Evolutionary conservation across 2,888 invertebrate genomes (phyloP), one percentile per base, ranked within the genome.

Genomic region (Balanococcus diminutus): DNA sequence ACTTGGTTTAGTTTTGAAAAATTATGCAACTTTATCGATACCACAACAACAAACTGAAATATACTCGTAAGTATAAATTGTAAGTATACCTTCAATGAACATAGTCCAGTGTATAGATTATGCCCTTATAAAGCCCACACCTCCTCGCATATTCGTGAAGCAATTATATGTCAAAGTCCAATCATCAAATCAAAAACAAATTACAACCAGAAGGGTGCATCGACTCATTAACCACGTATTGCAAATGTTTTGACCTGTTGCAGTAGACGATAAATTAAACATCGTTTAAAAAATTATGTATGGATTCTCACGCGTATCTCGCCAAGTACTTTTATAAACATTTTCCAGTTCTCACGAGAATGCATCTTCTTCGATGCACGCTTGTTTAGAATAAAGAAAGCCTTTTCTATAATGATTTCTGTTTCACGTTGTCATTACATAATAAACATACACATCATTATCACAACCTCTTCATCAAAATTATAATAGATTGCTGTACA

Each of bases 321-420:
- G 56, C 46, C 31, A 82, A 82, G 46, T 28, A 32, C 46, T 46
- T 51, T 42, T 22, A 9, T 46, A 56, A 22, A 82, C 46, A 82
- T 82, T 82, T 56, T 46, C 82, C 31, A 56, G 82, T 82, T 82
- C 82, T 82, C 82, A 82, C 82, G 82, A 82, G 82, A 82, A 82
- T 82, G 82, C 82, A 82, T 51, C 82, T 82, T 82, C 51, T 82
- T 51, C 51, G 82, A 82, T 82, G 82, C 82, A 82, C 82, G 82
- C 51, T 51, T 46, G 82, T 51, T 56, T 46, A 42, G 51, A 82
- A 51, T 32, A 51, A 82, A 46, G 82, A 82, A 56, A 51, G 56
- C 42, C 56, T 46, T 82, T 82, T 82, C 82, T 82, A 79, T 79
- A 82, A 82, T 82, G 82, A 82, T 82, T 82, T 82, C 51, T 56